Base-by-base conservation (phyloP, 2,888 invertebrate genomes). In the Mylabris sibirica region DNA sequence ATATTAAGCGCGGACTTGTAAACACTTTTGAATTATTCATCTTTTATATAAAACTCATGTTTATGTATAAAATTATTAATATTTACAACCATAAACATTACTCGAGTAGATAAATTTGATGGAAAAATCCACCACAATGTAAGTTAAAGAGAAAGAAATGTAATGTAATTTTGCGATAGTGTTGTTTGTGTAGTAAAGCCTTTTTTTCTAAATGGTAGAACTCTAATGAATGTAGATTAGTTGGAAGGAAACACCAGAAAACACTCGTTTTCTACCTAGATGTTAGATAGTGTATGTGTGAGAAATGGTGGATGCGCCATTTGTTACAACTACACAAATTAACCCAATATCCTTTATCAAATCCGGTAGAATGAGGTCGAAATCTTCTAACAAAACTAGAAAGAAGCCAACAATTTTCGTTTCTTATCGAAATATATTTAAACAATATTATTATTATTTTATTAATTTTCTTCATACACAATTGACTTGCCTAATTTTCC, bases 21-120 rank as follows among this genome's bases (percentile, higher is more conserved):
- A 57, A 57, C 24, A 24, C 12, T 57, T 8, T 57, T 57, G 57
- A 57, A 57, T 57, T 57, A 57, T 57, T 57, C 57, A 57, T 57
- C 12, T 57, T 24, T 24, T 24, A 24, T 24, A 24, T 22, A 14
- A 57, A 57, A 24, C 24, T 57, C 57, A 57, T 57, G 57, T 57
- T 57, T 57, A 57, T 57, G 22, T 14, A 57, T 53, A 53, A 57
- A 24, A 57, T 24, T 57, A 57, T 57, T 57, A 57, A 57, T 57
- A 57, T 57, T 57, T 57, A 57, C 24, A 8, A 5, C 20, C 12
- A 1, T 1, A 14, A 11, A 38, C 30, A 30, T 30, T 30, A 20
- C 8, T 20, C 9, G 9, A 49, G 4, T 49, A 6, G 17, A 17
- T 44, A 49, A 49, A 49, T 20, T 12, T 38, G 12, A 1, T 12